These are phyloP conservation scores for Campopleginae sp. DNA, from an alignment of 2,888 invertebrate species.

Conservation along the genomic window DNA sequence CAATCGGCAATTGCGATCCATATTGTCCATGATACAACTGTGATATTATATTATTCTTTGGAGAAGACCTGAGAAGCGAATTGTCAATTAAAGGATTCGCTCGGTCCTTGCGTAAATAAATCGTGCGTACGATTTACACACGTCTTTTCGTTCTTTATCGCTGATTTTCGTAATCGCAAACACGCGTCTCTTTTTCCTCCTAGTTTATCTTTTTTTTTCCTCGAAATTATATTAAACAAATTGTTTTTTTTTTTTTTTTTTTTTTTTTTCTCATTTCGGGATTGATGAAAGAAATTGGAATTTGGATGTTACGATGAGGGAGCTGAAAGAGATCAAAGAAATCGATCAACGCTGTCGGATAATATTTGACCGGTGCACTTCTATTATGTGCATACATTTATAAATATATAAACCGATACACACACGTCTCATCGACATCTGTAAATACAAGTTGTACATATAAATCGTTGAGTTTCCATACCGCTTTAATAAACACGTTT, in stretches of 20 bases:
- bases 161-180: conserved; percentile 42
- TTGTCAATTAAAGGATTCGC: conserved; percentile 38
- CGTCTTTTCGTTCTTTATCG: conserved; percentile 52
- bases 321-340: conserved; percentile 16
- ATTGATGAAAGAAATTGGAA: not conserved
- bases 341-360: conserved; percentile 56
- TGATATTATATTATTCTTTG: conserved; percentile 82
- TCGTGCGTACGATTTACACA: conserved; percentile 9
- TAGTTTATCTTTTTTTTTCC: not conserved
- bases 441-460: conserved; percentile 84
- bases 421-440: conserved; percentile 69
- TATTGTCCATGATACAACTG: conserved; percentile 82
- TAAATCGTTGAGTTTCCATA: conserved; percentile 86
- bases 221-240: conserved; percentile 6
- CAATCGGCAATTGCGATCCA: conserved; percentile 70
- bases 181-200: not conserved
- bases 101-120: conserved; percentile 49
- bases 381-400: conserved; percentile 45
- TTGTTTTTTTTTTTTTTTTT: conserved; percentile 35
- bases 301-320: conserved; percentile 20
- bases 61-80: conserved; percentile 64
- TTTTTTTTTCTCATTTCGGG: conserved; percentile 28
- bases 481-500: conserved; percentile 87
- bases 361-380: conserved; percentile 59
- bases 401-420: conserved; percentile 44